Conservation (phyloP, 2,113 vertebrate species). For the Orthonyx spaldingii region DNA sequence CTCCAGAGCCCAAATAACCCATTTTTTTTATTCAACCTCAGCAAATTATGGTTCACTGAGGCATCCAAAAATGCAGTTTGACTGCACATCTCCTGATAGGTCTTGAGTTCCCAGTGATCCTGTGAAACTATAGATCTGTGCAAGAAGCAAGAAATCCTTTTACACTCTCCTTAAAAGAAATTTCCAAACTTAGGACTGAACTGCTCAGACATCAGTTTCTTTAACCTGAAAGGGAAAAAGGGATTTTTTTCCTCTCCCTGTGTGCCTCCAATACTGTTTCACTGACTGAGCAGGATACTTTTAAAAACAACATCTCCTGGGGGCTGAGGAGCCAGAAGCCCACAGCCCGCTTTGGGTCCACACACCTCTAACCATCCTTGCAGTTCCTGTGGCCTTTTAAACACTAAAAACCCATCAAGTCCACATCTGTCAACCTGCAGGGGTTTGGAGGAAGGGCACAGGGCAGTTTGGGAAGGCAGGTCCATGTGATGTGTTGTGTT, state of each 20-base stretch:
- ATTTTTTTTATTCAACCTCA: background rate
- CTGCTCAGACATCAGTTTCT: background rate
- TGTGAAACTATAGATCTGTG: background rate
- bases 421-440: background rate
- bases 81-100: background rate
- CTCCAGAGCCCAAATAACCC: background rate
- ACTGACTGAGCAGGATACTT: background rate
- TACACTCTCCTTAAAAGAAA: background rate
- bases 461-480: background rate
- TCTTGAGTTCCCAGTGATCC: background rate
- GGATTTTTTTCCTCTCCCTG: background rate
- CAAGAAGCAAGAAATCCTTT: background rate
- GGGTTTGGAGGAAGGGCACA: background rate
- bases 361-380: accelerated
- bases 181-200: background rate
- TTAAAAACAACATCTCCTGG: background rate
- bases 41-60: background rate
- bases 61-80: background rate
- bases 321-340: background rate
- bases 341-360: background rate
- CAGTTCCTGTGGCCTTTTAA: background rate
- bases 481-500: accelerated
- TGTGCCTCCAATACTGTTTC: background rate
- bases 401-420: background rate
- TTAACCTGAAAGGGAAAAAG: background rate